A percentile compares a stretch with the other conserved stretches of the same genome.
These are phyloP conservation scores for Alosa alosa DNA, from an alignment of 2,113 vertebrate genomes.

Conservation along the genomic window DNA sequence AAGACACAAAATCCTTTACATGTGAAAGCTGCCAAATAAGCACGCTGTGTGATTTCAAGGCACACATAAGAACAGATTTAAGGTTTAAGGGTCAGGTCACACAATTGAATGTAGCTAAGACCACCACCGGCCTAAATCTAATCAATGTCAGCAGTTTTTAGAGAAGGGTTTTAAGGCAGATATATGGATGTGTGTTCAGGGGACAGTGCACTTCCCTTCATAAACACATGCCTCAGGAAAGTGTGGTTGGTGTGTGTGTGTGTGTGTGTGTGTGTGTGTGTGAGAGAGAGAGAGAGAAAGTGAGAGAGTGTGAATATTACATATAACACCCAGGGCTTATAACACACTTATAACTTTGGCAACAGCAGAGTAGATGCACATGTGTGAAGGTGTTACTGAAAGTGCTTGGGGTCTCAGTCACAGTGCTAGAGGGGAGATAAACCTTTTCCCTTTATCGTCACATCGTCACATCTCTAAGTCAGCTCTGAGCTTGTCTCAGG, in stretches of 20 bases:
- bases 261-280: neutral
- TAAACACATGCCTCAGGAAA: slow-evolving; percentile 6
- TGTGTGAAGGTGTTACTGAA: neutral
- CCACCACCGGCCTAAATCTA: neutral
- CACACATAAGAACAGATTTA: neutral
- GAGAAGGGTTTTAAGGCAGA: neutral
- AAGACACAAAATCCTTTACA: no score
- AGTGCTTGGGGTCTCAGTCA: neutral
- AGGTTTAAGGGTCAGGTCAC: neutral
- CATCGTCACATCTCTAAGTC: neutral
- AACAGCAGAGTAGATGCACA: slow-evolving; percentile 10
- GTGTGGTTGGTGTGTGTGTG: neutral
- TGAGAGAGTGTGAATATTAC: neutral
- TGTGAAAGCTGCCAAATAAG: neutral
- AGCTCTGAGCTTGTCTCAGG: neutral
- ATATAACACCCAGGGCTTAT: neutral
- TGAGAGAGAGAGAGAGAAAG: neutral
- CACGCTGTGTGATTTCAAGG: neutral
- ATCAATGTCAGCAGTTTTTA: neutral
- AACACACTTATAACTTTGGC: neutral
- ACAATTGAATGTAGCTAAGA: neutral
- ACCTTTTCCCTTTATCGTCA: neutral
- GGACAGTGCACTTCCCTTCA: neutral
- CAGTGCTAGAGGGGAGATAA: neutral
- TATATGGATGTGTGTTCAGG: slow-evolving; percentile 8